These are phyloP conservation scores for Alentia gelatinosa DNA, from an alignment of 2,888 invertebrate genomes.

Conservation along the genomic window DNA sequence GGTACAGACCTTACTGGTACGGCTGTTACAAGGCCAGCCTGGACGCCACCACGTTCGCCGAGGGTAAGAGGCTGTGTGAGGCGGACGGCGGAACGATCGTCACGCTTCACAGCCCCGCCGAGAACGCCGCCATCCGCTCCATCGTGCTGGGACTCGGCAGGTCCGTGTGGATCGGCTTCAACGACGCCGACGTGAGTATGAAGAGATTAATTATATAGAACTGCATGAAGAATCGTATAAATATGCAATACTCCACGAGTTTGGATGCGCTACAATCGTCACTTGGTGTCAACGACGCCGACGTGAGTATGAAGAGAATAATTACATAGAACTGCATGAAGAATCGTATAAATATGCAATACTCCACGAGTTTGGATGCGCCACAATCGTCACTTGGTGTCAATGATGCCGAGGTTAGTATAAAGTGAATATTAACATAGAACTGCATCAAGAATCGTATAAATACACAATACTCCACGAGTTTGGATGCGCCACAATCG, in stretches of 20 bases:
- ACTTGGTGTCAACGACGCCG: constrained; percentile 50
- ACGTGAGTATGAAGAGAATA: not conserved
- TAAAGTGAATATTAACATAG: too few relatives aligned
- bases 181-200: constrained; percentile 1
- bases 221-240: too few relatives aligned
- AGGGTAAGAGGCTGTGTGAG: constrained; percentile 9
- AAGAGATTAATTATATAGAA: too few relatives aligned
- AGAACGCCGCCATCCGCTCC: constrained; percentile 57
- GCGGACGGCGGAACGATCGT: constrained; percentile 55
- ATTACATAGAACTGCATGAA: too few relatives aligned
- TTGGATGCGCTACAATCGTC: too few relatives aligned
- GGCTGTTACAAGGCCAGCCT: constrained; percentile 46
- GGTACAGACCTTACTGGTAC: constrained; percentile 49
- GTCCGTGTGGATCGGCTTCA: constrained; percentile 54
- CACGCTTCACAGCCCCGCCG: constrained; percentile 54
- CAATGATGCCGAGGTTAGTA: constrained; percentile 16
- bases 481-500: too few relatives aligned
- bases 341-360: too few relatives aligned
- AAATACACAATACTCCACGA: too few relatives aligned
- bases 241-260: too few relatives aligned
- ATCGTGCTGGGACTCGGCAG: not conserved
- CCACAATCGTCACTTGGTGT: too few relatives aligned
- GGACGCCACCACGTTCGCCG: not conserved
- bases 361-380: too few relatives aligned
- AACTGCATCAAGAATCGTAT: too few relatives aligned